Base-by-base conservation (phyloP, 2,888 invertebrate genomes). In the Podotricha telesiphe region DNA sequence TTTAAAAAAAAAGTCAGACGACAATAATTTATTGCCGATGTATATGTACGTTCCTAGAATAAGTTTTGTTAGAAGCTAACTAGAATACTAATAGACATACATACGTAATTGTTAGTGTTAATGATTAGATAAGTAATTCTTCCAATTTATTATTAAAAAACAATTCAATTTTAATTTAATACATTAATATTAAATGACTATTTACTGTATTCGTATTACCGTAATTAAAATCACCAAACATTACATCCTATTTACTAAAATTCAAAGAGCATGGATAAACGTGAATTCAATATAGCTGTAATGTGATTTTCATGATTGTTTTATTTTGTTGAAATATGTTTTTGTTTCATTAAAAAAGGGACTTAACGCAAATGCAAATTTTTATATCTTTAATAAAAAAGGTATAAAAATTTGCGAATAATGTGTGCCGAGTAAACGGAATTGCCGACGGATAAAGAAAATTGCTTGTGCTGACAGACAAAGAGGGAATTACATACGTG, bases 381-480 rank as follows among this genome's bases (percentile, higher is more conserved):
- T 28, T 28, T 34, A 19, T 22, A 1, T 1, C 17, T 28, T 17
- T 15, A 10, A 45, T 48, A 28, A 10, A 62, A 48, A 62, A 34
- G 34, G 19, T 48, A 62, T 62, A 62, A 19, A 19, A 62, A 15
- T 15, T 47, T 48, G 10, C 17, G 42, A 66, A 66, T 66, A 50
- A 42, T 66, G 20, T n/a, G 50, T 15, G 62, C 22, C 47, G 55
- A 28, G 19, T 40, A 55, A 70, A 59, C 45, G 50, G 40, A 61
- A 58, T 62, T 42, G 58, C n/a, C 67, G 70, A 50, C 70, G 34
- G 64, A 55, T 68, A 68, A 70, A 47, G 64, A 59, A 55, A 65
- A 68, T 70, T 68, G 59, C 64, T 59, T 51, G 64, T 61, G 62
- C 55, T 47, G 55, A 61, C 51, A 65, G 67, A 70, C 70, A 68